Base-by-base conservation (phyloP, 2,888 invertebrate species). In the Eupithecia dodoneata region DNA sequence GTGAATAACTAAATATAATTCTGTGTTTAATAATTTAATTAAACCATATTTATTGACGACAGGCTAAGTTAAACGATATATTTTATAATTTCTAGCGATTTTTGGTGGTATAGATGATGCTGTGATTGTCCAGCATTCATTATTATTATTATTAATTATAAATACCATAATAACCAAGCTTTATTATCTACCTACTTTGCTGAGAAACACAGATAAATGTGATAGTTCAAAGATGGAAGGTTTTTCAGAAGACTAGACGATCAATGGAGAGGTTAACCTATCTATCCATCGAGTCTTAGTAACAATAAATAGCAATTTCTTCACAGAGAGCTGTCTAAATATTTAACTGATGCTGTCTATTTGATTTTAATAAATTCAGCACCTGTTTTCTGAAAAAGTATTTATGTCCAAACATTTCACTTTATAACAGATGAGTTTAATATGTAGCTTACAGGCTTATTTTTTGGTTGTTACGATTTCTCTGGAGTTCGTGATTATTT, bases 241-340 rank as follows among this genome's bases (percentile, higher is more conserved):
- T 5, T 18, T 59, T 59, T 59, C 3, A n/a, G 9, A 59, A 18
- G 18, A 18, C 18, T 55, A 55, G 55, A 59, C 55, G 55, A 18
- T 18, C 9, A n/a, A 59, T 59, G 63, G 66, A 42, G 66, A 41
- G 6, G 0, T 15, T 66, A 66, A 66, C 13, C 15, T 13, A 42
- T 42, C 2, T 42, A 66, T 15, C 42, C 7, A 41, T 65, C 2
- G n/a, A 30, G 41, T 13, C 41, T 65, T 12, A 41, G 42, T 2
- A 42, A 66, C 66, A 66, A 15, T 69, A 75, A 72, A 72, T 73
- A 77, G 5, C 49, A 30, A 65, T 73, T 77, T 74, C 49, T 76
- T 81, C 75, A 77, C 76, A 69, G 76, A 70, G 76, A 79, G 77
- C 80, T 84, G 87, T 86, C 89, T 83, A 87, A 90, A 90, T 89